Evolutionary conservation across 1,140 invertebrate genomes (phyloP), one percentile per base, ranked within the genome.

Genomic region (Prorops nasuta): DNA sequence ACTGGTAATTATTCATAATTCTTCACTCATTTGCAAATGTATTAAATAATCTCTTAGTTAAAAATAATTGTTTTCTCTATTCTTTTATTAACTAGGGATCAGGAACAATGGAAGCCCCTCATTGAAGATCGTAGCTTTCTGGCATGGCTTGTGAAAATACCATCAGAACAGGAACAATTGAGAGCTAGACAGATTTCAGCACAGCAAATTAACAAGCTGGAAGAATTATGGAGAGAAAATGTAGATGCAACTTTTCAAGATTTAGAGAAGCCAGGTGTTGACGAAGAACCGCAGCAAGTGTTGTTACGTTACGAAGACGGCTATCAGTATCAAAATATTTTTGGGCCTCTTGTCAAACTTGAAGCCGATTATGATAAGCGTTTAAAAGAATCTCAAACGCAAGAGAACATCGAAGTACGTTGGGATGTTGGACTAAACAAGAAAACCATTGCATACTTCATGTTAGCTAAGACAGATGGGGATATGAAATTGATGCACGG

Each of bases 401-500:
- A 98, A 73, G 96, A 98, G 66, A 97, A 98, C 58, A 96, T 99
- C 59, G 92, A 97, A 69, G 96, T 99, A 0, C 86, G 96, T 38
- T 99, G 97, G 98, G 96, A 98, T 69, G 88, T 97, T 32, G 96
- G 97, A 4, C 79, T 99, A 0, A 99, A 99, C 70, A 99, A 98
- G 74, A 98, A 98, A 64, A 93, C 90, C 0, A 96, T 96, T 44
- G 96, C 97, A 0, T 96, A 96, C 74, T 99, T 99, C 64, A 93
- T 92, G 58, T 78, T 99, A n/a, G 93, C 96, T 0, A 97, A 98
- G 76, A 96, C 94, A 8, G 94, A 98, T 67, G 93, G 94, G 58
- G 96, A 98, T 66, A 96, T 98, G 91, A 94, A 98, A 72, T 74
- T 99, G n/a, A 99, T 99, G 96, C 96, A 98, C 67, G 98, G 97